Evolutionary conservation across 1,140 invertebrate species (phyloP).

Genomic region (Pinna nobilis): DNA sequence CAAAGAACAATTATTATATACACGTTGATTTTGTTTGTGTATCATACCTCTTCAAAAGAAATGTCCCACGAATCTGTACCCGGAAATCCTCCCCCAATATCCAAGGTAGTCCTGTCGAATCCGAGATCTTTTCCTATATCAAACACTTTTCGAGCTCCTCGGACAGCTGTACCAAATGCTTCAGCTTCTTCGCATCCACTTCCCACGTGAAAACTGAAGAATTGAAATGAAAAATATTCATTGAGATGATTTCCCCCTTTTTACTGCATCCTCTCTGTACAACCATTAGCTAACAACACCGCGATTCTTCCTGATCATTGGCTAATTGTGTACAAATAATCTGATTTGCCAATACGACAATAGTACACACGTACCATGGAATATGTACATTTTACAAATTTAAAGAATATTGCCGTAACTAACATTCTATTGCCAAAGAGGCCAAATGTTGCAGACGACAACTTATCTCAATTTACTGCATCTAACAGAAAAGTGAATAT

Average conservation of each 20-base stretch:
- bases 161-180: slow-evolving; percentile 74
- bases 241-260: no score
- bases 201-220: slow-evolving; percentile 77
- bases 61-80: slow-evolving; percentile 69
- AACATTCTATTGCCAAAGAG: neutral
- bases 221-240: neutral
- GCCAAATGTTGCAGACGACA: neutral
- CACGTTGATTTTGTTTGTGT: no score
- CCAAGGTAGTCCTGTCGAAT: slow-evolving; percentile 74
- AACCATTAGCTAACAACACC: neutral
- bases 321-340: neutral
- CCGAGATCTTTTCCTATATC: slow-evolving; percentile 71
- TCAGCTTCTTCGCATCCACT: slow-evolving; percentile 75
- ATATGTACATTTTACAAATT: neutral
- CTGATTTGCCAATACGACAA: neutral
- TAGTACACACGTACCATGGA: neutral
- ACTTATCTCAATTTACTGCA: neutral
- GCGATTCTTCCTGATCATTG: neutral
- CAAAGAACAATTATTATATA: no score
- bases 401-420: neutral
- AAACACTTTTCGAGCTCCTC: slow-evolving; percentile 73
- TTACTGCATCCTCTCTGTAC: no score
- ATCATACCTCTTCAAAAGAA: slow-evolving; percentile 72
- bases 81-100: slow-evolving; percentile 78
- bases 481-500: neutral